phyloP scores from a whole-genome alignment of 2,797 vertebrate genomes.

The Macrochelys suwanniensis region DNA sequence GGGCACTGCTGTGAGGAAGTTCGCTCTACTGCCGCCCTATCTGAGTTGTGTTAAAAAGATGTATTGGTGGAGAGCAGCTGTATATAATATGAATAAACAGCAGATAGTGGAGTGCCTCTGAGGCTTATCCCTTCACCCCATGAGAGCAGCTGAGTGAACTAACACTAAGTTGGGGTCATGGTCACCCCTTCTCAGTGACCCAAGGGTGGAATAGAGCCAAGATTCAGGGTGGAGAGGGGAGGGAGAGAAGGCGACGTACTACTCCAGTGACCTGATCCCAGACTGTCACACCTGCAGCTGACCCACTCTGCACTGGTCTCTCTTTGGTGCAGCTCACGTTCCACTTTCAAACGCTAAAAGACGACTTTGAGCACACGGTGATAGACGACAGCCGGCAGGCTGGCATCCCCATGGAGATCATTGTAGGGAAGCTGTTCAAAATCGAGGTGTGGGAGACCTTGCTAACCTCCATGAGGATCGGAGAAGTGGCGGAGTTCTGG shows the following conservation, averaged over 20 bases:
- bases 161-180: neutral
- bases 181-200: rapidly evolving
- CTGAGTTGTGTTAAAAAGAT: neutral
- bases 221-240: rapidly evolving
- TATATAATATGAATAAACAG: rapidly evolving
- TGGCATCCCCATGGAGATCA: conserved; percentile 89
- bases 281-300: neutral
- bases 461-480: conserved; percentile 89
- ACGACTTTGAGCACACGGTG: conserved; percentile 90
- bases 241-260: rapidly evolving
- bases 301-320: neutral
- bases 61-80: neutral
- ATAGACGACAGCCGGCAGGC: conserved; percentile 89
- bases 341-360: conserved; percentile 90
- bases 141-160: neutral
- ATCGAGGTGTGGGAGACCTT: conserved; percentile 92
- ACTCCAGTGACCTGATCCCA: rapidly evolving
- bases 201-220: neutral
- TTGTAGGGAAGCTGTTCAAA: conserved; percentile 94
- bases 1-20: too few relatives aligned
- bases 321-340: conserved; percentile 85
- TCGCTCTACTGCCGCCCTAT: neutral
- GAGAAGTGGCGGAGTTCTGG: conserved; percentile 94
- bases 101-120: rapidly evolving
- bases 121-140: neutral